Conservation (phyloP, 2,113 vertebrate species). For the Rhinoderma darwinii region DNA sequence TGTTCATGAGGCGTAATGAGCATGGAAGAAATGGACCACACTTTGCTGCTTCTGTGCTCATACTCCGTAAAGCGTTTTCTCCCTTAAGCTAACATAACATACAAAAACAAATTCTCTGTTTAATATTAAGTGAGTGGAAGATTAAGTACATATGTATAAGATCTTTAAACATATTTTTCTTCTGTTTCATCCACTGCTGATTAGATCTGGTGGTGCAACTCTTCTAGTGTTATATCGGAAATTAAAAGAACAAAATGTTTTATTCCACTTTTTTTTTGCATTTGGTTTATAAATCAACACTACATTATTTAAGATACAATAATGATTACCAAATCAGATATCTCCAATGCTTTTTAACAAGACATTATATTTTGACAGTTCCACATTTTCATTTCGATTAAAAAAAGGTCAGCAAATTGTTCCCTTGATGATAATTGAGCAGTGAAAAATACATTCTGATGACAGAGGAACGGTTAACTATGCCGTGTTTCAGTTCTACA, state of each 20-base stretch:
- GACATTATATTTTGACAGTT: slow-evolving; percentile 61
- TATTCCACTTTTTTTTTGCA: slow-evolving; percentile 41
- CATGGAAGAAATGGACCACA: too few species aligned
- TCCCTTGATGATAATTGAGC: slow-evolving; percentile 61
- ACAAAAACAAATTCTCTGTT: background rate
- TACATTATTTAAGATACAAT: slow-evolving; percentile 61
- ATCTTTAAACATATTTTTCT: background rate
- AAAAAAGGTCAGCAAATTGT: slow-evolving; percentile 63
- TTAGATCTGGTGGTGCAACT: background rate
- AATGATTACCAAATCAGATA: slow-evolving; percentile 61
- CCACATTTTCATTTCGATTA: slow-evolving; percentile 64
- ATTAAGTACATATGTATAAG: background rate
- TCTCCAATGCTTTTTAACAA: slow-evolving; percentile 54
- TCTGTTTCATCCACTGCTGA: background rate
- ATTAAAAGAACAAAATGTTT: slow-evolving; percentile 53
- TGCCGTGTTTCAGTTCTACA: slow-evolving; percentile 51
- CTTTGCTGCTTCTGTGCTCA: too few species aligned
- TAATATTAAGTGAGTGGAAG: background rate
- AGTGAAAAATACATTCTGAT: slow-evolving; percentile 63
- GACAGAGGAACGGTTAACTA: slow-evolving; percentile 59
- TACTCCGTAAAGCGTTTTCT: too few species aligned
- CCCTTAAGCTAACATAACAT: background rate
- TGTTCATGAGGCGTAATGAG: too few species aligned
- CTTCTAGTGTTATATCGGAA: slow-evolving; percentile 49
- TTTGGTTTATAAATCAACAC: slow-evolving; percentile 53